Conservation (phyloP, 2,888 invertebrate genomes). For the Ypsolopha sequella region DNA sequence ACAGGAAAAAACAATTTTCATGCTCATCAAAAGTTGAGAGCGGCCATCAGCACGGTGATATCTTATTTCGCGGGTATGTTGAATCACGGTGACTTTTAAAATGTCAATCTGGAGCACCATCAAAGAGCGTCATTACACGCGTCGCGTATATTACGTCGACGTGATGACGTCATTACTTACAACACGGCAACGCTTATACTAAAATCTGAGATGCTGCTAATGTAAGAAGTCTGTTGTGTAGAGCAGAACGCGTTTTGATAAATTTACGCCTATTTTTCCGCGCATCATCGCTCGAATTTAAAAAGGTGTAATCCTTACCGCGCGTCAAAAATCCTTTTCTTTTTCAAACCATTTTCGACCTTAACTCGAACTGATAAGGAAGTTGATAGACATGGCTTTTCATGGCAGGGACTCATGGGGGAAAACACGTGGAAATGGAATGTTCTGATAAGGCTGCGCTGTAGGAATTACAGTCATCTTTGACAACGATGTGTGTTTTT, state of each 20-base stretch:
- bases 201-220: constrained; percentile 62
- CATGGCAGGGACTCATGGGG: constrained; percentile 19
- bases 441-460: constrained; percentile 41
- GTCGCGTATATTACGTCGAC: constrained; percentile 35
- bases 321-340: constrained; percentile 12
- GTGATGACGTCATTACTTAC: constrained; percentile 35
- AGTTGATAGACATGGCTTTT: too few relatives aligned
- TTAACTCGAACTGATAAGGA: too few relatives aligned
- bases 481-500: not conserved
- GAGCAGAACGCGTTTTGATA: constrained; percentile 59
- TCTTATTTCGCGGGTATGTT: constrained; percentile 36
- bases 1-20: not conserved
- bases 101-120: constrained; percentile 36
- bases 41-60: constrained; percentile 34
- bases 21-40: constrained; percentile 3
- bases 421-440: constrained; percentile 50
- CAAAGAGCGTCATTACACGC: constrained; percentile 53
- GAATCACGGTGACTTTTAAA: constrained; percentile 52
- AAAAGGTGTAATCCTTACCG: constrained; percentile 22
- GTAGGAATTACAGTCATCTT: constrained; percentile 11
- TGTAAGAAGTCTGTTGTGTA: constrained; percentile 29
- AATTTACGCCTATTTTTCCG: constrained; percentile 41
- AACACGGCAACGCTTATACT: constrained; percentile 38
- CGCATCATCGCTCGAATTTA: constrained; percentile 25
- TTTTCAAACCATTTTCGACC: too few relatives aligned